Evolutionary conservation across 2,888 invertebrate genomes (phyloP).

Genomic region (Athripsodes cinereus): DNA sequence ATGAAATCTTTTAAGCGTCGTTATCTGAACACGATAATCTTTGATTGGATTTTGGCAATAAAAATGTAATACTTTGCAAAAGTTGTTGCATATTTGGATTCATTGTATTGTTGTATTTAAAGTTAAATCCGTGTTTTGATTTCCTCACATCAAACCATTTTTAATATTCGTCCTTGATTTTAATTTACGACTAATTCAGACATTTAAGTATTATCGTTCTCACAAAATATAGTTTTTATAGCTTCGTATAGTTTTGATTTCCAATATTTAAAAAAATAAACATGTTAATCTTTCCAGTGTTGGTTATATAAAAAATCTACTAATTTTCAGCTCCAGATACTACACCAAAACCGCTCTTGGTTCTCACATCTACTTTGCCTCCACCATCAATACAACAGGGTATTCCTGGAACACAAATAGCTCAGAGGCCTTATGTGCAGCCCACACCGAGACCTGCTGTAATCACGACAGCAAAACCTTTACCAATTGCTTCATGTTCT

Average conservation of each 20-base stretch:
- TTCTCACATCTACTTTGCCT: constrained; percentile 22
- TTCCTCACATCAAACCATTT: no score
- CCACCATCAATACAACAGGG: constrained; percentile 19
- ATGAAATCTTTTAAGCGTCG: no score
- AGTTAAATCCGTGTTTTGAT: not conserved
- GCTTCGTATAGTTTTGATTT: no score
- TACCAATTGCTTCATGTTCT: constrained; percentile 49
- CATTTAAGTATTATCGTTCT: no score
- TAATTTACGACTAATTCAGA: no score
- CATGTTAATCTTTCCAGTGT: no score
- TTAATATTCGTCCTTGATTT: no score
- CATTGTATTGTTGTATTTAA: not conserved
- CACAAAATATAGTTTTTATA: no score
- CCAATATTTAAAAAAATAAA: no score
- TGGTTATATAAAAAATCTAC: no score
- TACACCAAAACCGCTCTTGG: constrained; percentile 11
- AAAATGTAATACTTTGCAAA: not conserved
- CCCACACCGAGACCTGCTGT: not conserved
- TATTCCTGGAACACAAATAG: not conserved
- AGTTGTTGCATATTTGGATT: not conserved
- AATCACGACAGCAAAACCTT: constrained; percentile 34
- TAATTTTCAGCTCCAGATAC: constrained; percentile 32
- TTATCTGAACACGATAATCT: no score
- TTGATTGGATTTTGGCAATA: not conserved
- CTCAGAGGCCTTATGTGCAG: not conserved